These are phyloP conservation scores for Archivesica marissinica DNA, from an alignment of 1,140 invertebrate genomes.

Conservation along the genomic window DNA sequence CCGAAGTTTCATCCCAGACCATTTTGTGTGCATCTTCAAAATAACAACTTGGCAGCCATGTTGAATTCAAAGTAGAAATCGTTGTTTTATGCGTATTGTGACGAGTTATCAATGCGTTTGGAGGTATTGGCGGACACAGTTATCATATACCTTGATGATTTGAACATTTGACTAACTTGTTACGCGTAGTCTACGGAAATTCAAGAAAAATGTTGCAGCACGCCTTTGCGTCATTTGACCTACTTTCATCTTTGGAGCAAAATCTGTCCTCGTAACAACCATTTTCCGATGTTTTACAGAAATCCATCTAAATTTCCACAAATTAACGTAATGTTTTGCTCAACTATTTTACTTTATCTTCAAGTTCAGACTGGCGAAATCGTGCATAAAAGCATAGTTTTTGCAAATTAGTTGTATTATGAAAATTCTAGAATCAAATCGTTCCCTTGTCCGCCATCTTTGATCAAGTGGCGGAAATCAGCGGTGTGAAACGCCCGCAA, in stretches of 20 bases:
- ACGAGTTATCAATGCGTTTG: neutral
- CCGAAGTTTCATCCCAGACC: neutral
- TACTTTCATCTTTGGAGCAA: slow-evolving; percentile 20
- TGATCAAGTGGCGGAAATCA: slow-evolving; percentile 46
- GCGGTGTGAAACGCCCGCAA: slow-evolving; percentile 32
- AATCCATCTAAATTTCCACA: no score
- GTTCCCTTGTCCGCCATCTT: slow-evolving; percentile 51
- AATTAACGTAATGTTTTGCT: no score
- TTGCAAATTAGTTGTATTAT: neutral
- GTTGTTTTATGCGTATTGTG: neutral
- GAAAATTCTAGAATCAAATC: neutral
- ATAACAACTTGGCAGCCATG: slow-evolving; percentile 48
- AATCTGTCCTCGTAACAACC: neutral
- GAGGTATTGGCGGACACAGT: no score
- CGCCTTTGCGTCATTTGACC: slow-evolving; percentile 64
- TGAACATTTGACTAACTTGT: neutral
- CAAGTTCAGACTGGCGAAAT: neutral
- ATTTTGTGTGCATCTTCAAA: slow-evolving; percentile 32
- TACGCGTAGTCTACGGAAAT: neutral
- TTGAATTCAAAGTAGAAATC: slow-evolving; percentile 29
- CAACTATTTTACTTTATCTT: no score
- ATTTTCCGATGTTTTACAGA: neutral
- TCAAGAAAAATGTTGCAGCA: slow-evolving; percentile 38
- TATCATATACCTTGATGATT: neutral
- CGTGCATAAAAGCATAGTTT: neutral